A percentile compares a stretch with the other conserved stretches of the same genome.
These are phyloP conservation scores for Diplolepis rosae DNA, from an alignment of 2,888 invertebrate genomes.

Conservation along the genomic window DNA sequence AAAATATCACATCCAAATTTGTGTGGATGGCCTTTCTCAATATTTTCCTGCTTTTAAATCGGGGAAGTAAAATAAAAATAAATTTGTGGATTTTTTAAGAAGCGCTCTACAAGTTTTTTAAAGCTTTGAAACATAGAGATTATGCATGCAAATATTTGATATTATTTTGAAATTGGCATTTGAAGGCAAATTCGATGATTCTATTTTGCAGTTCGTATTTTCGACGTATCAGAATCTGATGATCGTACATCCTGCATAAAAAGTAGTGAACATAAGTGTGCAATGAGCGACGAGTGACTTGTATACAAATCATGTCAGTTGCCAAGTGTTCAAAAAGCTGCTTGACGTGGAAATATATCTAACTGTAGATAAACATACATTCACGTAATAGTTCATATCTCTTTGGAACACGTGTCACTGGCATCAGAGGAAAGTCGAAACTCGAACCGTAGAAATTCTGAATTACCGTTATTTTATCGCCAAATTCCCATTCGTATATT, in stretches of 20 bases:
- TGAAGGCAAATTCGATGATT: not conserved
- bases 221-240: not conserved
- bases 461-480: not conserved
- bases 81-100: too few species aligned
- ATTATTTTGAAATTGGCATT: not conserved
- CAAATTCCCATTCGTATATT: not conserved
- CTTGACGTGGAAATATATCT: not conserved
- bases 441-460: not conserved
- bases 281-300: not conserved
- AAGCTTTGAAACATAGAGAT: too few species aligned
- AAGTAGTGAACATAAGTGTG: not conserved
- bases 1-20: too few species aligned
- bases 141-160: too few species aligned
- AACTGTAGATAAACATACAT: not conserved
- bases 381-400: not conserved
- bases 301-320: constrained; percentile 2
- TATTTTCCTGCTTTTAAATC: not conserved
- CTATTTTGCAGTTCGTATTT: not conserved
- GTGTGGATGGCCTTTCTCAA: too few species aligned
- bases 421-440: not conserved
- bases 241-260: not conserved
- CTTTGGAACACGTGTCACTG: not conserved
- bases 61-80: not conserved
- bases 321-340: constrained; percentile 5
- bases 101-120: too few species aligned